Evolutionary conservation across 2,888 invertebrate genomes (phyloP), one percentile per base, ranked within the genome.

Genomic region (Drosophila bunnanda): DNA sequence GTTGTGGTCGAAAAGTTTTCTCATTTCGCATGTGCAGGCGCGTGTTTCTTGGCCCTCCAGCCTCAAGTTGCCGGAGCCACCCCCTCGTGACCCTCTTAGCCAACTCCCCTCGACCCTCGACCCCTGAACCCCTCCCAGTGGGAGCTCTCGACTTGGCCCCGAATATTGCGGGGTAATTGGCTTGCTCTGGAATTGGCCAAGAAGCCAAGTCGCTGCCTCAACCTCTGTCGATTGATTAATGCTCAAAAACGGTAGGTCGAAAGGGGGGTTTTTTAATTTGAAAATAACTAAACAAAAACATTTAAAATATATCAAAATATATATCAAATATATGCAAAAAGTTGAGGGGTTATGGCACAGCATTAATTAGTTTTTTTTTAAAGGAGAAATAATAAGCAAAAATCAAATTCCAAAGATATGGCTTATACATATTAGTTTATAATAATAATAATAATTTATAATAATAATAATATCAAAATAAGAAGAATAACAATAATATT

Each of bases 1-100:
- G 83, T 83, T 83, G 83, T 88, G 83, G 83, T 83, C 87, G 83
- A 88, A 83, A 83, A 83, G 83, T 83, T 83, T 83, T 83, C 83
- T 83, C 83, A 83, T 83, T 83, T 88, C 82, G 87, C 89, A 72
- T 72, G 72, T 72, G 72, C 72, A 75, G 67, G 68, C 72, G 57
- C 72, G 53, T 72, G 74, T 72, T 46, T 39, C 70, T 46, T 69
- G 70, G 70, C 67, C 67, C 50, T 52, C 50, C 70, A 52, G 53
- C 38, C 66, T 53, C 68, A 17, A 65, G 59, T 60, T 59, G 52
- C 6, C 22, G 41, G n/a, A 17, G 28, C 15, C 25, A 25, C 12
- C 56, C 46, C 48, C 50, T 32, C 17, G 20, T 50, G 50, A 34
- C 50, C 50, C 50, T 32, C 50, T 50, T 50, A 32, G 32, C 46